Conservation (phyloP, 2,888 invertebrate species). For the Agonopterix heracliana region DNA sequence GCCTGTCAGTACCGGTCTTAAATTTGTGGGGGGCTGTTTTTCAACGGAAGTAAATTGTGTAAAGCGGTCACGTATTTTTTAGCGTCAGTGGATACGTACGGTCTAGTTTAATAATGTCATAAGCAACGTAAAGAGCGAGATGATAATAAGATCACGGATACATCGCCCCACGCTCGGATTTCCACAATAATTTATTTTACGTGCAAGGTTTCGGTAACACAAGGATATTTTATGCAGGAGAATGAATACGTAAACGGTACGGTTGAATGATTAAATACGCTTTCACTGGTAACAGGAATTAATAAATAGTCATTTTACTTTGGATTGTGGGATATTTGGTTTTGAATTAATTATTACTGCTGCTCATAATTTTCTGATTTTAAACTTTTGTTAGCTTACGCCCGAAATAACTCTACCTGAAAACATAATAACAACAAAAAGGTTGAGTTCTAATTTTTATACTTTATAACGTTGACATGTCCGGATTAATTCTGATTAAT, state of each 20-base stretch:
- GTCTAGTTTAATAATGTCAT: slow-evolving; percentile 70
- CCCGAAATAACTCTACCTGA: too few relatives aligned
- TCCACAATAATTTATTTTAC: slow-evolving; percentile 61
- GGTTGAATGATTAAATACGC: neutral
- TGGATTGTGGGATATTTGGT: too few relatives aligned
- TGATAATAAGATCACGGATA: slow-evolving; percentile 57
- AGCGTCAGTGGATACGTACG: slow-evolving; percentile 41
- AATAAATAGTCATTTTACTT: too few relatives aligned
- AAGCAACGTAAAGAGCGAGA: slow-evolving; percentile 46
- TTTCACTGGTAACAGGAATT: neutral
- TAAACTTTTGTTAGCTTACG: too few relatives aligned
- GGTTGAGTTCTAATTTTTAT: too few relatives aligned
- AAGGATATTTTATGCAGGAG: slow-evolving; percentile 46
- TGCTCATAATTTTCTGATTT: too few relatives aligned
- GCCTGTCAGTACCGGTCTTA: slow-evolving; percentile 68
- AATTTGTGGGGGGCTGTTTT: slow-evolving; percentile 68
- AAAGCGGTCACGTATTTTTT: slow-evolving; percentile 72
- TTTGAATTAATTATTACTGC: too few relatives aligned
- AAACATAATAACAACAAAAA: too few relatives aligned
- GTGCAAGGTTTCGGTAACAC: slow-evolving; percentile 48
- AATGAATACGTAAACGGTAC: neutral
- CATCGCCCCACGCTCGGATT: slow-evolving; percentile 41
- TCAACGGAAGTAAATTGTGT: slow-evolving; percentile 53
- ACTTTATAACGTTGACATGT: too few relatives aligned
- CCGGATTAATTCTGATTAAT: too few relatives aligned